phyloP scores from a whole-genome alignment of 2,888 invertebrate species.

The Drosophila silvestris region DNA sequence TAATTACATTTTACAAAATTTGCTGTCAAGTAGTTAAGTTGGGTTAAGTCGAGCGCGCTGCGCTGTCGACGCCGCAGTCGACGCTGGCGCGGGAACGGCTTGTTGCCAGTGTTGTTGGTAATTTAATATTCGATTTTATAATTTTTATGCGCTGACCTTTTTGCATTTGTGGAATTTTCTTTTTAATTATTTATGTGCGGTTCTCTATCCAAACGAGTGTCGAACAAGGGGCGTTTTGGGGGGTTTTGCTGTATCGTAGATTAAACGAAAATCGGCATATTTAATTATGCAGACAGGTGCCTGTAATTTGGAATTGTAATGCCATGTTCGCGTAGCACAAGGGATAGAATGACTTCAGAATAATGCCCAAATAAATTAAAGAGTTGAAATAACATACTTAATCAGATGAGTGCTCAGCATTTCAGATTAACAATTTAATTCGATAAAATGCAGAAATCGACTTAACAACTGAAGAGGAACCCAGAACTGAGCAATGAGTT shows the following conservation, averaged over 20 bases:
- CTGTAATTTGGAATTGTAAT: slow-evolving; percentile 74
- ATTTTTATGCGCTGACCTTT: slow-evolving; percentile 80
- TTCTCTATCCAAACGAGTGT: slow-evolving; percentile 22
- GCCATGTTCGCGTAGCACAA: slow-evolving; percentile 27
- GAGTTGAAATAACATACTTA: slow-evolving; percentile 24
- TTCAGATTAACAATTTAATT: slow-evolving; percentile 32
- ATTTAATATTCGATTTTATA: slow-evolving; percentile 82
- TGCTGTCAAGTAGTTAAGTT: slow-evolving; percentile 84
- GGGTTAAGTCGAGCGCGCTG: slow-evolving; percentile 78
- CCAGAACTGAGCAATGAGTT: slow-evolving; percentile 7
- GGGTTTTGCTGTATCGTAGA: slow-evolving; percentile 49
- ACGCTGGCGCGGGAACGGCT: slow-evolving; percentile 11
- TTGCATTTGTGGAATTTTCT: slow-evolving; percentile 80
- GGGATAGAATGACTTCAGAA: neutral
- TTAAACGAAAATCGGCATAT: slow-evolving; percentile 79
- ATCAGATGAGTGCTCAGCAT: slow-evolving; percentile 2
- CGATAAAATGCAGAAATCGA: slow-evolving; percentile 10
- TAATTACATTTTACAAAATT: slow-evolving; percentile 84
- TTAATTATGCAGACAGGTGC: slow-evolving; percentile 79
- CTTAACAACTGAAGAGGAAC: neutral
- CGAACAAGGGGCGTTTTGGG: neutral
- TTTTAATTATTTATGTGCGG: slow-evolving; percentile 80
- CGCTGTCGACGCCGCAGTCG: slow-evolving; percentile 33
- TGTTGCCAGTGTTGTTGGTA: slow-evolving; percentile 55
- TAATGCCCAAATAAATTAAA: slow-evolving; percentile 10